These are phyloP conservation scores for Harpagoxenus sublaevis DNA, from an alignment of 2,888 invertebrate genomes.

Conservation along the genomic window DNA sequence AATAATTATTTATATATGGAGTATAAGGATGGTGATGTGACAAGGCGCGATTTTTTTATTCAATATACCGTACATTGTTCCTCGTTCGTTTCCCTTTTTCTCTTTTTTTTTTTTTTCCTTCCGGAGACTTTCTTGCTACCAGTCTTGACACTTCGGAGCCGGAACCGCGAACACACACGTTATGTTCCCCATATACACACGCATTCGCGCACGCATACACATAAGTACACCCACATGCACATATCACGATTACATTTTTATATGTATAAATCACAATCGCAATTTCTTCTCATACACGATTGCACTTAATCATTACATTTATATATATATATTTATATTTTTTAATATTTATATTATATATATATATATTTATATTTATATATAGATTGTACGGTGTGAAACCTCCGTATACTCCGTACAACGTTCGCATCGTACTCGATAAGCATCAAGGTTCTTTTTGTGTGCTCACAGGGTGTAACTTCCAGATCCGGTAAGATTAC, in stretches of 20 bases:
- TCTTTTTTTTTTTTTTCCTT: neutral
- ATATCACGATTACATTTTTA: constrained; percentile 49
- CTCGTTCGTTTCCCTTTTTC: neutral
- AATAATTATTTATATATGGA: constrained; percentile 7
- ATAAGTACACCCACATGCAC: constrained; percentile 48
- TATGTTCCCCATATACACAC: constrained; percentile 14
- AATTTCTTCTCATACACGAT: constrained; percentile 60
- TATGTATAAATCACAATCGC: constrained; percentile 66
- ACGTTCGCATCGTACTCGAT: constrained; percentile 30
- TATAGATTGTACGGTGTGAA: constrained; percentile 58
- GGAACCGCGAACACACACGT: constrained; percentile 41
- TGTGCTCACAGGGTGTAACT: constrained; percentile 8
- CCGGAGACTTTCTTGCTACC: constrained; percentile 39
- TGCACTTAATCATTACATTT: constrained; percentile 70
- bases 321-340: constrained; percentile 55
- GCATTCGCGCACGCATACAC: constrained; percentile 18
- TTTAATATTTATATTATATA: constrained; percentile 60
- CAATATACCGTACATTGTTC: constrained; percentile 42
- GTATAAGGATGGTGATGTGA: constrained; percentile 20
- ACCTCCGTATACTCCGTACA: constrained; percentile 58
- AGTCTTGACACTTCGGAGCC: constrained; percentile 42
- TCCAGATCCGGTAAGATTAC: constrained; percentile 56
- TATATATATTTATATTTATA: constrained; percentile 52
- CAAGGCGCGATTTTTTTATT: constrained; percentile 40
- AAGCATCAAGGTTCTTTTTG: constrained; percentile 22